phyloP scores from a whole-genome alignment of 2,888 invertebrate species.

The Lamproptera curius region DNA sequence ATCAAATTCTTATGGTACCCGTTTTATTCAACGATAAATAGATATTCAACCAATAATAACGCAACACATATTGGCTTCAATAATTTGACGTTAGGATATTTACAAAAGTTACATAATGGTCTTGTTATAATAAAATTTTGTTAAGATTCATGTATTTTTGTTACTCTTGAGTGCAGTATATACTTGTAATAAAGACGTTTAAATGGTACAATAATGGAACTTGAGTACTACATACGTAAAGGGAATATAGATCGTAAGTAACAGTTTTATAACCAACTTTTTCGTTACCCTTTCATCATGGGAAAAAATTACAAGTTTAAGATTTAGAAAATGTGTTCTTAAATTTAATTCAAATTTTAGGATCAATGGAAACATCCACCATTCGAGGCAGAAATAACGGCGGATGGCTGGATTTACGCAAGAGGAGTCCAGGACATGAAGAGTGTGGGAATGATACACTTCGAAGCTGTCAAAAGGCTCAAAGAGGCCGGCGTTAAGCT shows the following conservation, averaged over 20 bases:
- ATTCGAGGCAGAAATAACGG: constrained; percentile 89
- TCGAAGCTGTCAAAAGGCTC: constrained; percentile 82
- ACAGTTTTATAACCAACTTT: too few relatives aligned
- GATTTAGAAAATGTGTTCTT: neutral
- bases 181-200: neutral
- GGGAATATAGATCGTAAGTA: too few relatives aligned
- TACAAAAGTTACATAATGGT: neutral
- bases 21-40: too few relatives aligned
- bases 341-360: constrained; percentile 50
- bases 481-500: constrained; percentile 69
- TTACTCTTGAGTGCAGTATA: neutral
- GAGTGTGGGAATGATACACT: constrained; percentile 82
- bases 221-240: too few relatives aligned
- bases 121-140: neutral
- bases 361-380: constrained; percentile 93
- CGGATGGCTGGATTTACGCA: constrained; percentile 89
- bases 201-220: too few relatives aligned
- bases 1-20: too few relatives aligned
- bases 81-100: neutral
- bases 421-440: constrained; percentile 93
- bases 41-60: neutral
- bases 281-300: neutral
- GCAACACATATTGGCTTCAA: neutral
- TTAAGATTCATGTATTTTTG: neutral
- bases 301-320: neutral